Conservation (phyloP, 2,888 invertebrate genomes). For the Lochmaea crataegi region DNA sequence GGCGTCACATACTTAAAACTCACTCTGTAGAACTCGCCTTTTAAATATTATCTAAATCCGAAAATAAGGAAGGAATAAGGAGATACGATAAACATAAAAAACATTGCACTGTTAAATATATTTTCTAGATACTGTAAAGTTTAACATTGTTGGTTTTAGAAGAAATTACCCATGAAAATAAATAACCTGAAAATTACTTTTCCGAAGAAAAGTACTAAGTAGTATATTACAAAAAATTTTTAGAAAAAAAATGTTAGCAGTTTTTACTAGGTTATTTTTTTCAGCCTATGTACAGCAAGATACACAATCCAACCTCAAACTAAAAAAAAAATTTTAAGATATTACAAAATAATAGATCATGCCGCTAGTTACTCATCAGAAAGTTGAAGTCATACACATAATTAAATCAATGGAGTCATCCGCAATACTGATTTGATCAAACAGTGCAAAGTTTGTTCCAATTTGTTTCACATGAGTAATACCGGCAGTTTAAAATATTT, state of each 20-base stretch:
- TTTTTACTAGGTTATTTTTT: constrained; percentile 39
- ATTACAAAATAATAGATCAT: constrained; percentile 34
- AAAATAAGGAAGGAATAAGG: background rate
- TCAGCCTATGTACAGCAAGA: constrained; percentile 48
- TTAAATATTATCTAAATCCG: too few relatives aligned
- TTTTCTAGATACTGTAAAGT: constrained; percentile 42
- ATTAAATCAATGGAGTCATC: background rate
- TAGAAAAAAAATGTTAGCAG: constrained; percentile 38
- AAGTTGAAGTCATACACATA: constrained; percentile 10
- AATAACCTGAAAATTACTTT: constrained; percentile 37
- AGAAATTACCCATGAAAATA: constrained; percentile 35
- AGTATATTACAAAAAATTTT: constrained; percentile 35
- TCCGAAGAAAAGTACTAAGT: constrained; percentile 33
- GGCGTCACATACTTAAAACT: too few relatives aligned
- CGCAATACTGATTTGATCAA: background rate
- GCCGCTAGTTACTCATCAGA: constrained; percentile 36
- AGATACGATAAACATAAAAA: constrained; percentile 34
- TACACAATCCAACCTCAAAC: constrained; percentile 44
- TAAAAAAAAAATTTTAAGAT: constrained; percentile 22
- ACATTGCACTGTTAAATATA: constrained; percentile 51
- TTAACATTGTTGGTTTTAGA: constrained; percentile 41
- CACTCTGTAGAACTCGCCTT: too few relatives aligned
- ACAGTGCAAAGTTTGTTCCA: background rate
- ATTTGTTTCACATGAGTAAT: too few relatives aligned
- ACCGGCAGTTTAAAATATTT: too few relatives aligned